phyloP scores from a whole-genome alignment of 1,140 invertebrate genomes.

The Lepidurus arcticus region DNA sequence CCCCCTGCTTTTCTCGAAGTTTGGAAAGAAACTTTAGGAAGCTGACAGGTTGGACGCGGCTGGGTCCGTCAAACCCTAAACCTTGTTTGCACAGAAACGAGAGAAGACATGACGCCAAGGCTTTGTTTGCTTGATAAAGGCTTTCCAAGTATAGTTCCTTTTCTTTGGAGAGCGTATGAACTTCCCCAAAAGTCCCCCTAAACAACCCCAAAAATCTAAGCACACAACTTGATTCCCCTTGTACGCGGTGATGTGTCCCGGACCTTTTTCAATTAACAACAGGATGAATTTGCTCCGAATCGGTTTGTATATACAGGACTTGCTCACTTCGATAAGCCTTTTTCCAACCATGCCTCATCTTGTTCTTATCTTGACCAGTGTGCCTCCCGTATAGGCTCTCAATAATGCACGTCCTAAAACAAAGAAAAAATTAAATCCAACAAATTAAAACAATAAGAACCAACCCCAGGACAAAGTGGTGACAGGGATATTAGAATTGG shows the following conservation, averaged over 20 bases:
- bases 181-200: not conserved
- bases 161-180: not conserved
- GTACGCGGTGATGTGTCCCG: not conserved
- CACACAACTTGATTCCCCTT: not conserved
- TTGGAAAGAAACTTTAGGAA: constrained; percentile 4
- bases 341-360: not conserved
- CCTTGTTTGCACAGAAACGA: constrained; percentile 21
- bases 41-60: constrained; percentile 20
- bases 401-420: no score
- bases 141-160: constrained; percentile 22
- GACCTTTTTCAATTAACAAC: constrained; percentile 9
- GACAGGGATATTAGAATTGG: no score
- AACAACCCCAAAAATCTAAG: constrained; percentile 1
- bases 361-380: not conserved
- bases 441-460: no score
- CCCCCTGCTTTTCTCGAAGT: not conserved
- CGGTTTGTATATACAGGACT: not conserved
- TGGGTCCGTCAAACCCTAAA: constrained; percentile 21
- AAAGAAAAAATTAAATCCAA: no score
- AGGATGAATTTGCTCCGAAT: constrained; percentile 7
- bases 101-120: constrained; percentile 20
- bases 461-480: no score
- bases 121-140: constrained; percentile 18
- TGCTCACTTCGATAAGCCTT: not conserved
- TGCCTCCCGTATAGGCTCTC: no score